Conservation (phyloP, 2,888 invertebrate species). For the Sarcophaga rosellei region DNA sequence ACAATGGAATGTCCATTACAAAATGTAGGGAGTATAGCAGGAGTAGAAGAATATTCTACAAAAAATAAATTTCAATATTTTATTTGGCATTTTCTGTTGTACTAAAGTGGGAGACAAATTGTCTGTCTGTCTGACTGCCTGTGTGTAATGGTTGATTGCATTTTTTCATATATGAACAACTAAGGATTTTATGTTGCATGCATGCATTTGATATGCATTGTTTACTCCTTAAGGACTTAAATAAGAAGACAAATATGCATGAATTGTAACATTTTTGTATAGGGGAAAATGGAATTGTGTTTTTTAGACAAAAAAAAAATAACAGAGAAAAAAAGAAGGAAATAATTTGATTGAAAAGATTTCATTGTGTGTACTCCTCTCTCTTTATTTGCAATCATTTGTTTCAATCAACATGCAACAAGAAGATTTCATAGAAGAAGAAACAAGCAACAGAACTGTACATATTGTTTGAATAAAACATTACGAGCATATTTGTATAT, state of each 20-base stretch:
- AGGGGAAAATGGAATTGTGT: slow-evolving; percentile 8
- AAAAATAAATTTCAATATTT: slow-evolving; percentile 32
- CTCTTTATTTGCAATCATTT: slow-evolving; percentile 54
- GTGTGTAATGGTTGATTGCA: slow-evolving; percentile 42
- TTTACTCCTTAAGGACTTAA: slow-evolving; percentile 57
- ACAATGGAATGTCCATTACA: slow-evolving; percentile 32
- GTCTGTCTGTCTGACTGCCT: slow-evolving; percentile 6
- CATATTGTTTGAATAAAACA: slow-evolving; percentile 36
- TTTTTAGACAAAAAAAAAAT: neutral
- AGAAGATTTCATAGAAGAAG: neutral
- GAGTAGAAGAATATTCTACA: neutral
- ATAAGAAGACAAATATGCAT: slow-evolving; percentile 50
- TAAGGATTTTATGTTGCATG: slow-evolving; percentile 3
- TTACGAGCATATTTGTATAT: neutral
- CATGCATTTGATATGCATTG: slow-evolving; percentile 55
- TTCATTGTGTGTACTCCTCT: neutral
- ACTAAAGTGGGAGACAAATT: neutral
- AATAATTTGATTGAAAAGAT: neutral
- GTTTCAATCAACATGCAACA: slow-evolving; percentile 54
- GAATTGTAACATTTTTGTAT: slow-evolving; percentile 4
- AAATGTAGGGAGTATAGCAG: slow-evolving; percentile 6
- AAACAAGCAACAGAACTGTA: neutral
- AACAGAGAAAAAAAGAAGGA: neutral
- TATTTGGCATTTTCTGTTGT: neutral
- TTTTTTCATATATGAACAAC: slow-evolving; percentile 35